A percentile compares a stretch with the other conserved stretches of the same genome.
phyloP scores from a whole-genome alignment of 2,113 vertebrate genomes.

The Polyodon spathula region DNA sequence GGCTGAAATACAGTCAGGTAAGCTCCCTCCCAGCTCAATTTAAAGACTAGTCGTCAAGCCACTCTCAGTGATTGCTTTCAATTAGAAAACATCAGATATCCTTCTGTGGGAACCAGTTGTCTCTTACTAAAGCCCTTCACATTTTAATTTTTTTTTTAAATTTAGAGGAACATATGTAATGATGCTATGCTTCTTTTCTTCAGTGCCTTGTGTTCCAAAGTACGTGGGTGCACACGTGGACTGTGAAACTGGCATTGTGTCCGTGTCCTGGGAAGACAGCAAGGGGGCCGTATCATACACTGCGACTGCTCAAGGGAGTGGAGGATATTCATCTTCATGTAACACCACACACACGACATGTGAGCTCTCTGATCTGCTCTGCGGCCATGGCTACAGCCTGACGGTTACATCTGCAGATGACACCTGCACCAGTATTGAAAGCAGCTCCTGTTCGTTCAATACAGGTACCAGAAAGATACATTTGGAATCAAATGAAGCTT shows the following conservation, averaged over 20 bases:
- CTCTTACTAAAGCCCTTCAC: too few relatives aligned
- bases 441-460: slow-evolving; percentile 16
- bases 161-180: too few relatives aligned
- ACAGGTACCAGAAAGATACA: slow-evolving; percentile 10
- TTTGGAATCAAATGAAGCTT: too few relatives aligned
- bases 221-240: slow-evolving; percentile 17
- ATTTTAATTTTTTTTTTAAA: too few relatives aligned
- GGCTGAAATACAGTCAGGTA: slow-evolving; percentile 41
- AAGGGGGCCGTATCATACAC: slow-evolving; percentile 45
- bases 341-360: slow-evolving; percentile 38
- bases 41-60: not conserved
- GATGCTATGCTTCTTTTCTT: not conserved
- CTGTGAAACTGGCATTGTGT: slow-evolving; percentile 42
- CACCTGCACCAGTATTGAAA: slow-evolving; percentile 36
- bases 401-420: slow-evolving; percentile 39
- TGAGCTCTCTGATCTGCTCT: slow-evolving; percentile 37
- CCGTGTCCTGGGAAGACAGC: slow-evolving; percentile 50
- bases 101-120: slow-evolving; percentile 1
- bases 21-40: not conserved
- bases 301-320: slow-evolving; percentile 32
- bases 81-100: not conserved
- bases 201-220: slow-evolving; percentile 22
- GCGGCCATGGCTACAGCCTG: slow-evolving; percentile 51
- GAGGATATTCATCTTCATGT: slow-evolving; percentile 35
- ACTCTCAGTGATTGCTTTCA: not conserved